Percentiles rank a stretch among this genome's conserved stretches.
These are phyloP conservation scores for Geococcyx californianus DNA, from an alignment of 2,113 vertebrate species.

Conservation along the genomic window DNA sequence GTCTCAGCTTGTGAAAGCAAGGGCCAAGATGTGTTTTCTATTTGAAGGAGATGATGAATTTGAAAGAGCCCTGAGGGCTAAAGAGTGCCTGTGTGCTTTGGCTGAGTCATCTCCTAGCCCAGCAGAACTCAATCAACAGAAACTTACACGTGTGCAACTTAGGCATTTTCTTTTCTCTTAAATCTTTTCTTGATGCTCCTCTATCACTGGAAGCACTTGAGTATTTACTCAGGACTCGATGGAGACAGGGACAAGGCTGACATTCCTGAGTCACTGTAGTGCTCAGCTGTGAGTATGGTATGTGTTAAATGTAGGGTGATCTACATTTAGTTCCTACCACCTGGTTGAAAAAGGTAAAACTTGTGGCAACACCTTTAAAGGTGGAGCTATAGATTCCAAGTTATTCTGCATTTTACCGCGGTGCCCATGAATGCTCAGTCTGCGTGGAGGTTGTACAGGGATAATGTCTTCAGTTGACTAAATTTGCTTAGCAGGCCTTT, in stretches of 20 bases:
- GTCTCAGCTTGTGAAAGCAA: background rate
- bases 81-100: background rate
- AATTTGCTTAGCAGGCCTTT: background rate
- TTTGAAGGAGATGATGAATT: background rate
- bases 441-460: background rate
- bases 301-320: no score
- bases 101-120: background rate
- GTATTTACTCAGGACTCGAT: background rate
- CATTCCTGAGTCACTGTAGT: background rate
- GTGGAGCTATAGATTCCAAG: background rate
- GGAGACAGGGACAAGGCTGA: background rate
- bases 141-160: background rate
- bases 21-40: background rate
- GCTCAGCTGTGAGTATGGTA: background rate
- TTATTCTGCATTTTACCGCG: background rate
- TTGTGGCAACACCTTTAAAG: background rate
- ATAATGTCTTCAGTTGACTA: background rate
- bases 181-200: background rate
- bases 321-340: background rate
- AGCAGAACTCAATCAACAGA: background rate
- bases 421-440: background rate
- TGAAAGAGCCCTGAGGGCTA: background rate
- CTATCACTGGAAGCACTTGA: background rate
- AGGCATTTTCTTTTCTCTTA: background rate
- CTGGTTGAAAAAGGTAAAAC: background rate